A percentile compares a stretch with the other conserved stretches of the same genome.
Evolutionary conservation across 2,113 vertebrate genomes (phyloP).

Genomic region (Python bivittatus): DNA sequence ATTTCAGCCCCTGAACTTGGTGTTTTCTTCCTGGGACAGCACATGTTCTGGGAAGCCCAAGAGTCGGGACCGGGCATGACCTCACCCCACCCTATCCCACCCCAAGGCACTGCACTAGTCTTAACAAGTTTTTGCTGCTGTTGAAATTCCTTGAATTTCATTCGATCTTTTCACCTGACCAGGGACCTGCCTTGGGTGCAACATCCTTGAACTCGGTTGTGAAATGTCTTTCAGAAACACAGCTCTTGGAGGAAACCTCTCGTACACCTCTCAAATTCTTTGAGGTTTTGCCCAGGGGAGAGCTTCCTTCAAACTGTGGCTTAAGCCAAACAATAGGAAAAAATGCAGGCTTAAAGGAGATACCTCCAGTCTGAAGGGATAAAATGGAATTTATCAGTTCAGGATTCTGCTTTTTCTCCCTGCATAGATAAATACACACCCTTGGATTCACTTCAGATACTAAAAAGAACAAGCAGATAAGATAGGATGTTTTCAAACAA

Average conservation of each 20-base stretch:
- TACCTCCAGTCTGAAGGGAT: not conserved
- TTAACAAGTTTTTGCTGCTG: not conserved
- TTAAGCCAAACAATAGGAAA: not conserved
- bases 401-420: not conserved
- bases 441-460: not conserved
- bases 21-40: not conserved
- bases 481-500: not conserved
- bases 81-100: not conserved
- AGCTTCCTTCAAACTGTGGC: not conserved
- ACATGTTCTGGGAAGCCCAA: not conserved
- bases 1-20: not conserved
- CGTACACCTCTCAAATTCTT: not conserved
- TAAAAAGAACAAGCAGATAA: not conserved
- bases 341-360: not conserved
- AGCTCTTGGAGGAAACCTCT: not conserved
- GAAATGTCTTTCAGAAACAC: not conserved
- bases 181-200: not conserved
- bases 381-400: not conserved
- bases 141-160: not conserved
- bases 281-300: not conserved
- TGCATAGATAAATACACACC: not conserved
- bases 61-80: not conserved
- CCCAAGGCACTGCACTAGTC: not conserved
- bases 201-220: not conserved
- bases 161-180: not conserved